These are phyloP conservation scores for Mobula birostris DNA, from an alignment of 2,113 vertebrate species.

Conservation along the genomic window DNA sequence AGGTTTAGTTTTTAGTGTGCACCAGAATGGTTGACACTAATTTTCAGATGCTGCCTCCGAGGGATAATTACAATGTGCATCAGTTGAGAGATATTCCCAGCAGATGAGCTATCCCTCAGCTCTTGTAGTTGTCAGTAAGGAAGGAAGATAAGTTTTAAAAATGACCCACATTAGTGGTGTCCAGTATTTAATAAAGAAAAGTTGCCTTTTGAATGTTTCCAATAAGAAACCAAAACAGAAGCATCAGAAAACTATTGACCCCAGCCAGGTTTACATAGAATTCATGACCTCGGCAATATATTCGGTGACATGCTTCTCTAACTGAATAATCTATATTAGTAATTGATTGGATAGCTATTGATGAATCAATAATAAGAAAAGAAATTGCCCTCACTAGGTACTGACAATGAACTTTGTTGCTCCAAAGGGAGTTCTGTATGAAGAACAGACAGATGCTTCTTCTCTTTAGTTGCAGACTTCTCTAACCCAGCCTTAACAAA, in stretches of 20 bases:
- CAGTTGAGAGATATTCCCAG: neutral
- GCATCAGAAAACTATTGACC: conserved; percentile 31
- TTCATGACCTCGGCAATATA: conserved; percentile 29
- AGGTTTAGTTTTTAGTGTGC: neutral
- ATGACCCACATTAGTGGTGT: conserved; percentile 20
- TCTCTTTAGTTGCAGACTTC: neutral
- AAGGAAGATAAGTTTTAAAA: conserved; percentile 7
- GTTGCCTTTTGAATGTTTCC: conserved; percentile 31
- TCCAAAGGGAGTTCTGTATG: conserved; percentile 16
- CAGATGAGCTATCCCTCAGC: neutral
- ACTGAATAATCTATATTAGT: conserved; percentile 35
- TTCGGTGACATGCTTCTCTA: neutral
- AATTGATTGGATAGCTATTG: conserved; percentile 30
- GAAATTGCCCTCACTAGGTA: neutral
- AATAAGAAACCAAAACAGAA: conserved; percentile 18
- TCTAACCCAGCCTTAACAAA: neutral
- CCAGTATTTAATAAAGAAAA: conserved; percentile 31
- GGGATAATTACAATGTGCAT: neutral
- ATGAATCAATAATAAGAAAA: conserved; percentile 22
- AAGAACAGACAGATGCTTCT: neutral
- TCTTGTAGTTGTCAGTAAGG: neutral
- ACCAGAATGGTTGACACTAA: neutral
- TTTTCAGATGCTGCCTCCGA: neutral
- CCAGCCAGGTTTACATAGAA: neutral
- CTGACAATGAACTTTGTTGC: neutral